Evolutionary conservation across 2,797 vertebrate species (phyloP), one percentile per base, ranked within the genome.

Genomic region (Alauda arvensis): DNA sequence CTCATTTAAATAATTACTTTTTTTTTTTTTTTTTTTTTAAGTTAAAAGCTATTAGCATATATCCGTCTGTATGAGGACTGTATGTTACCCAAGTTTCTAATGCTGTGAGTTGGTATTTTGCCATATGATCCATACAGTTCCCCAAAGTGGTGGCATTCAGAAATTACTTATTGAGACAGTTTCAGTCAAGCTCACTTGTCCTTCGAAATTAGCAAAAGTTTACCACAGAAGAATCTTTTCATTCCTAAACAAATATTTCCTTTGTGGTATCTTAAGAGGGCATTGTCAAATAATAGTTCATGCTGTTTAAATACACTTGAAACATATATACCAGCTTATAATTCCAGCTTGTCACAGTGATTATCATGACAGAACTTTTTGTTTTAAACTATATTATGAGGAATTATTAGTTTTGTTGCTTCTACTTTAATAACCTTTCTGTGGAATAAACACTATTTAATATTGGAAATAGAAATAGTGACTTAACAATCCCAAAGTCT

Each of bases 301-400:
- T 66, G 26, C 57, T 92, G 23, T 79, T 85, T 61, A 45, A 55
- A 59, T 77, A 39, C 49, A 69, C 77, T 70, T 84, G 51, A 89
- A 90, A 74, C 52, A 51, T 79, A 91, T 56, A 93, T 37, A 37
- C 95, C 94, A 94, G 92, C 90, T 91, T 88, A 89, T 92, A 90
- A 81, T 83, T 78, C 77, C 65, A 83, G 84, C 88, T 93, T 90
- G 92, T 87, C 81, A 91, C 25, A 62, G 89, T 94, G 89, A 88
- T 69, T 67, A 85, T 79, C 70, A 49, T 83, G 77, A 84, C 21
- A 72, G 39, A 90, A 85, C 42, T 55, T 86, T 61, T 14, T 63
- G 59, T 39, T 90, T 57, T 66, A 85, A 88, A 71, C 37, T 19
- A 7, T 37, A 37, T 8, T 19, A 55, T 72, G 49, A 62, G 37